Evolutionary conservation across 2,113 vertebrate species (phyloP).

Genomic region (Macaca fascicularis): T2T-MFA8v1.1 NC_088395.1:8422001-8422500

Average conservation of each 20-base stretch:
- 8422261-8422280: neutral
- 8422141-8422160: rapidly evolving
- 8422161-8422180: neutral
- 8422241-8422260: rapidly evolving
- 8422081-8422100: neutral
- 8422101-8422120: rapidly evolving
- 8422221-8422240: neutral
- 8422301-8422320: rapidly evolving
- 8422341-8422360: neutral
- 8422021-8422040: rapidly evolving
- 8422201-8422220: neutral
- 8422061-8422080: neutral
- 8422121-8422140: neutral
- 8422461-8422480: too few relatives aligned
- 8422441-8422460: too few relatives aligned
- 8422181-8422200: neutral
- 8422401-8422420: too few relatives aligned
- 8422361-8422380: too few relatives aligned
- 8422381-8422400: too few relatives aligned
- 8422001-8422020: rapidly evolving
- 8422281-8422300: neutral
- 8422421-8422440: too few relatives aligned
- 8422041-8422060: too few relatives aligned
- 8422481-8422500: too few relatives aligned
- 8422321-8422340: neutral